Conservation (phyloP, 2,797 vertebrate species). For the Loriculus beryllinus region DNA sequence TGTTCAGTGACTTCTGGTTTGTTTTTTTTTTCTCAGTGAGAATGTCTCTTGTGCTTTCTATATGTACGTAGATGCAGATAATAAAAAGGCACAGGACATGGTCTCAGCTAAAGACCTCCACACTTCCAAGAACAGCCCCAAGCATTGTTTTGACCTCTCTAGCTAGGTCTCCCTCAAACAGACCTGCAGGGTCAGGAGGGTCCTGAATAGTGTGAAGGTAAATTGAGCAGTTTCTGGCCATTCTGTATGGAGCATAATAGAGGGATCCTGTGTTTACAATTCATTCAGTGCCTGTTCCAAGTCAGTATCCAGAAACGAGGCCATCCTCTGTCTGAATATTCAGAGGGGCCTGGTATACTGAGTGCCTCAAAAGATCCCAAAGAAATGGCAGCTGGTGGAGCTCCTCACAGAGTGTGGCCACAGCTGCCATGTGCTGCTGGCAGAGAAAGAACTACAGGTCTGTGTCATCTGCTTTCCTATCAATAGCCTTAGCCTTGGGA, state of each 20-base stretch:
- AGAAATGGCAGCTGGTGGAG: not conserved
- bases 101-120: not conserved
- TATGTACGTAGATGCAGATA: not conserved
- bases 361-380: not conserved
- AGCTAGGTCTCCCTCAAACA: not conserved
- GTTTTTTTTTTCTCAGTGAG: not conserved
- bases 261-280: not conserved
- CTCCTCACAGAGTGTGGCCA: accelerated
- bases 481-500: not conserved
- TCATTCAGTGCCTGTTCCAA: not conserved
- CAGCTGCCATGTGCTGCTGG: not conserved
- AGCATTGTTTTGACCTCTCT: not conserved
- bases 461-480: not conserved
- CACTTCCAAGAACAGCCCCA: not conserved
- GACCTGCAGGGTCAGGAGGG: not conserved
- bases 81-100: not conserved
- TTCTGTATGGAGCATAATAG: not conserved
- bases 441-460: not conserved
- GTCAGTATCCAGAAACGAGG: not conserved
- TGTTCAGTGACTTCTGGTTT: not conserved
- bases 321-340: not conserved
- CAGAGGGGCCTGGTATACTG: not conserved
- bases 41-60: not conserved
- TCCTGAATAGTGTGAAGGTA: not conserved
- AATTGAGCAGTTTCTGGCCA: not conserved